A percentile compares a stretch with the other conserved stretches of the same genome.
phyloP scores from a whole-genome alignment of 2,113 vertebrate genomes.

The Calidris pygmaea region DNA sequence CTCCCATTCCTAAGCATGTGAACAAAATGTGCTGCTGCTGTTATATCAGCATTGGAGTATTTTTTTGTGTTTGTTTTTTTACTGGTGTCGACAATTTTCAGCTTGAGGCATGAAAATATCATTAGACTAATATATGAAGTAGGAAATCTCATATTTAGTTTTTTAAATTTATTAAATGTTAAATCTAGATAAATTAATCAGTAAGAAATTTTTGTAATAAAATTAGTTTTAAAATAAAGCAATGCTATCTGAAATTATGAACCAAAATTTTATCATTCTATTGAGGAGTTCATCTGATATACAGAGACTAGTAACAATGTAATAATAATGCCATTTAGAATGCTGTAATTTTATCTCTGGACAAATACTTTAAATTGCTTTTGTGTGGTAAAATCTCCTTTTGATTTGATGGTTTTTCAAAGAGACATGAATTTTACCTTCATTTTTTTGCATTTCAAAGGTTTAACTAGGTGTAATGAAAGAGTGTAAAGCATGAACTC shows the following conservation, averaged over 20 bases:
- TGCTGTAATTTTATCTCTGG: not conserved
- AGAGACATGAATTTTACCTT: not conserved
- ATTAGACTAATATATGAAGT: not conserved
- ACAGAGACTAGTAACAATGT: not conserved
- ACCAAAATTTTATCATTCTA: not conserved
- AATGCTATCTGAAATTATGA: not conserved
- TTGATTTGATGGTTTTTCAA: not conserved
- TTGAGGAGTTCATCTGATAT: not conserved
- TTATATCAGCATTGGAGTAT: not conserved
- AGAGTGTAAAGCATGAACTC: not conserved
- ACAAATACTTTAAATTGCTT: not conserved
- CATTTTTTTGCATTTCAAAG: not conserved
- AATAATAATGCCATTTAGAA: not conserved
- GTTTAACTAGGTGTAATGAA: not conserved
- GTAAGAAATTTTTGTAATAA: not conserved
- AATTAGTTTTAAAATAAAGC: not conserved
- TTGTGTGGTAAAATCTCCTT: not conserved
- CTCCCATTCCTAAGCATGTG: not conserved
- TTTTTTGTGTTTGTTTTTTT: not conserved
- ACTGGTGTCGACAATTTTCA: not conserved
- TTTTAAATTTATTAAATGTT: not conserved
- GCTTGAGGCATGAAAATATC: not conserved
- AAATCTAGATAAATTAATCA: not conserved
- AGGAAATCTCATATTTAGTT: not conserved
- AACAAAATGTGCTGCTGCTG: not conserved